Conservation (phyloP, 2,113 vertebrate species). For the Percina caprodes region DNA sequence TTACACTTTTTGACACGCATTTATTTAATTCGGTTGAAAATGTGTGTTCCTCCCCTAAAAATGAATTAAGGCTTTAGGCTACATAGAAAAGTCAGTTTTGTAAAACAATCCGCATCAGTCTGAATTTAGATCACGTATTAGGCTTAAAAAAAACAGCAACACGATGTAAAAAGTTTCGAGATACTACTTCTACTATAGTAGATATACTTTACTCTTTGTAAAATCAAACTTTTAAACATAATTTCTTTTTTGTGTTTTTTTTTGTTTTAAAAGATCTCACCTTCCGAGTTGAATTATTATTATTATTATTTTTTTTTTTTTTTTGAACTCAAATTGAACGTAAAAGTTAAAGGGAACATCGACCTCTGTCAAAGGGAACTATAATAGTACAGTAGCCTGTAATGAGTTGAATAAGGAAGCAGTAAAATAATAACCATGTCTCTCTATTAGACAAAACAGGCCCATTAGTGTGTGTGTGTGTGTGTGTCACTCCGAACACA, state of each 20-base stretch:
- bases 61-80: neutral
- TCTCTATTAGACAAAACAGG: neutral
- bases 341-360: neutral
- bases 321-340: neutral
- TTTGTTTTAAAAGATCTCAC: neutral
- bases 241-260: neutral
- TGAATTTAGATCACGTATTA: neutral
- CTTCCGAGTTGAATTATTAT: neutral
- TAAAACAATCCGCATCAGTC: neutral
- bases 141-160: neutral
- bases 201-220: no score
- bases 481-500: neutral
- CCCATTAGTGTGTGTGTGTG: neutral
- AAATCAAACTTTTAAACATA: neutral
- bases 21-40: conserved; percentile 7
- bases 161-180: neutral
- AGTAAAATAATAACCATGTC: neutral
- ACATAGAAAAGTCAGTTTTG: neutral
- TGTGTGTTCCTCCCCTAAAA: neutral
- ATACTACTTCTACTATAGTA: no score
- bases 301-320: neutral
- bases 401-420: conserved; percentile 10
- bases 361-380: neutral
- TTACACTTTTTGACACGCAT: neutral
- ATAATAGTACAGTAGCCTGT: neutral